Conservation (phyloP, 2,113 vertebrate species). For the Leptodactylus fuscus region DNA sequence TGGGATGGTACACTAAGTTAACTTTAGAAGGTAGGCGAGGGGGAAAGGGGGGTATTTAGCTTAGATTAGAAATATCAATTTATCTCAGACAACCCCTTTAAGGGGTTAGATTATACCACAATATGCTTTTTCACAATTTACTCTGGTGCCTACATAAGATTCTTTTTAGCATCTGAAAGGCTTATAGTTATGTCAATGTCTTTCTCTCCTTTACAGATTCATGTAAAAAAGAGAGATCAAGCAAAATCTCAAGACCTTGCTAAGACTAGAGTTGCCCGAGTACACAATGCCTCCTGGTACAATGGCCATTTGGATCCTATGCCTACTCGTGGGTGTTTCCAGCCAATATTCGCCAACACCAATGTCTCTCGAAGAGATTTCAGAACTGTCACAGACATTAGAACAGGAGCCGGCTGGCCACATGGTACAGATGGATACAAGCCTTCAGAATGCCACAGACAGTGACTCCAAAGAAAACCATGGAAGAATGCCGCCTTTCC, state of each 20-base stretch:
- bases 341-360: slow-evolving; percentile 63
- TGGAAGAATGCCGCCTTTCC: slow-evolving; percentile 29
- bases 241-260: background rate
- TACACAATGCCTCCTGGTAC: background rate
- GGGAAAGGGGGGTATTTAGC: no score
- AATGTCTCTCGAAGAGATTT: slow-evolving; percentile 32
- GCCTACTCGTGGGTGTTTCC: background rate
- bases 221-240: background rate
- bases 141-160: background rate
- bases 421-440: slow-evolving; percentile 47
- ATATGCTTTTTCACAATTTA: no score
- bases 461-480: slow-evolving; percentile 50
- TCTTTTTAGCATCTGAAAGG: background rate
- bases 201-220: background rate
- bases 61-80: no score
- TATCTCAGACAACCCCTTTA: no score
- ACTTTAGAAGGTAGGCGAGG: no score
- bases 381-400: background rate
- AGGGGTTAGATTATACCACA: no score
- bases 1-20: no score
- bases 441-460: accelerated
- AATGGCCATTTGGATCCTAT: slow-evolving; percentile 54
- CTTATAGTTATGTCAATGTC: background rate
- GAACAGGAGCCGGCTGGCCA: slow-evolving; percentile 57
- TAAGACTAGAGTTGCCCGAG: background rate